Percentiles rank a stretch among this genome's conserved stretches.
Conservation (phyloP, 2,888 invertebrate genomes). For the Willowsia nigromaculata region DNA sequence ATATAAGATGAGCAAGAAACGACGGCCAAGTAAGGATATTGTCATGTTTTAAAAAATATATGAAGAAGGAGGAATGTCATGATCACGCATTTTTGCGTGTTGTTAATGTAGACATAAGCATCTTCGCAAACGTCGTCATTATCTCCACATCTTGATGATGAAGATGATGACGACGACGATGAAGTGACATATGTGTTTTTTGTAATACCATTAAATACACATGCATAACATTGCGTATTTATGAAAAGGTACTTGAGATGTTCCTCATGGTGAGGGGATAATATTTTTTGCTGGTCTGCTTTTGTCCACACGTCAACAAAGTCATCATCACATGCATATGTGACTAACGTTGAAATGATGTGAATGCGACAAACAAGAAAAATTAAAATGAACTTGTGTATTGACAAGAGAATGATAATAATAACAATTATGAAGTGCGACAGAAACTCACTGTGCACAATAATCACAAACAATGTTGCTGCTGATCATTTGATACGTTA, state of each 20-base stretch:
- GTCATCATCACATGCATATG: not conserved
- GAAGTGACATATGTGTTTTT: constrained; percentile 44
- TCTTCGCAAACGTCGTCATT: not conserved
- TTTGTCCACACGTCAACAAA: constrained; percentile 42
- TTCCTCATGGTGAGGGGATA: not conserved
- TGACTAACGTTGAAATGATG: not conserved
- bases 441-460: constrained; percentile 1
- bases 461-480: constrained; percentile 12
- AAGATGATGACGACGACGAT: constrained; percentile 5
- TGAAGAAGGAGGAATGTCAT: constrained; percentile 59
- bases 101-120: constrained; percentile 31
- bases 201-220: not conserved
- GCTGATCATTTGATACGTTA: constrained; percentile 6
- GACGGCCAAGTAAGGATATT: not conserved
- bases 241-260: constrained; percentile 13
- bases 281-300: not conserved
- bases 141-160: constrained; percentile 31
- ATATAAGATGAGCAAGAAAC: not conserved
- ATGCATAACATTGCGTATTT: not conserved
- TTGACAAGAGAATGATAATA: constrained; percentile 8
- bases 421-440: constrained; percentile 36
- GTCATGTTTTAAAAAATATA: constrained; percentile 3
- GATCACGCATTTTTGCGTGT: constrained; percentile 57
- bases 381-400: constrained; percentile 18
- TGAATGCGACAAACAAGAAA: constrained; percentile 26